Evolutionary conservation across 1,140 invertebrate genomes (phyloP).

Genomic region (Mercenaria mercenaria): DNA sequence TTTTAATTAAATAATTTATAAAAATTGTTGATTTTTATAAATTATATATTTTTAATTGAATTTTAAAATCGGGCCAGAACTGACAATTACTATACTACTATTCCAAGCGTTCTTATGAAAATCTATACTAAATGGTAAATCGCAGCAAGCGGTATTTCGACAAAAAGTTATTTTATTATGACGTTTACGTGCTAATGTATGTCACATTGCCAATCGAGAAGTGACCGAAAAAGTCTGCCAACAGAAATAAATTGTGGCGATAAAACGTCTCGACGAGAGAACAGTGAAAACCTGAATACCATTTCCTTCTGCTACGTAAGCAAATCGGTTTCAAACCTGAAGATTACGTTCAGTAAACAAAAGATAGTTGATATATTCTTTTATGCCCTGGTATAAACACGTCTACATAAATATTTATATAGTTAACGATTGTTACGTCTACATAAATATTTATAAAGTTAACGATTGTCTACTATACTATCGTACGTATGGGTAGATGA

Average conservation of each 20-base stretch:
- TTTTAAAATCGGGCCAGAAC: no score
- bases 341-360: constrained; percentile 13
- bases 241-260: neutral
- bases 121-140: no score
- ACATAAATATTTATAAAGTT: neutral
- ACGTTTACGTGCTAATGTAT: neutral
- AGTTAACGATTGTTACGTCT: neutral
- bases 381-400: no score
- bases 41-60: no score
- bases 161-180: neutral
- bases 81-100: no score
- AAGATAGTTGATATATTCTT: neutral
- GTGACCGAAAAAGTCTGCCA: neutral
- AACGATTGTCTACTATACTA: neutral
- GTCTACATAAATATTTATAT: no score
- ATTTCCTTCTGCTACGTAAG: neutral
- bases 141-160: neutral
- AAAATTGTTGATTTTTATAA: no score
- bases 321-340: constrained; percentile 23
- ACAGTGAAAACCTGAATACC: constrained; percentile 8
- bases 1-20: no score
- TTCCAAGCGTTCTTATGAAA: no score
- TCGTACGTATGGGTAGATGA: neutral
- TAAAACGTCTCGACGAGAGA: neutral
- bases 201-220: neutral